These are phyloP conservation scores for Thunnus thynnus DNA, from an alignment of 2,113 vertebrate genomes.

Conservation along the genomic window DNA sequence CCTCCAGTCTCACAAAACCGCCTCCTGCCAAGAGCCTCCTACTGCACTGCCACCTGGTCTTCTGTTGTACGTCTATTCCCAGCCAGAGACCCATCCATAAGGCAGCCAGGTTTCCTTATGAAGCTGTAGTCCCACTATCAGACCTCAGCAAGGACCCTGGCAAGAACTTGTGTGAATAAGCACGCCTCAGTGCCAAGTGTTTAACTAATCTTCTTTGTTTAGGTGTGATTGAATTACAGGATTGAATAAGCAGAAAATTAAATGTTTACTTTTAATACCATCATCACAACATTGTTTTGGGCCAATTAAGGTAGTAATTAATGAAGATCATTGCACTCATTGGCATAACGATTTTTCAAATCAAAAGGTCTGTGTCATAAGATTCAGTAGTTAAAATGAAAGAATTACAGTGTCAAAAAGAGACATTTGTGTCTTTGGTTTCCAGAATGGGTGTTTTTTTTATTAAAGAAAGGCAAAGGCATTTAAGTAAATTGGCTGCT, in stretches of 20 bases:
- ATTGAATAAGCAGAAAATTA: constrained; percentile 52
- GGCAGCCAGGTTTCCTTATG: constrained; percentile 60
- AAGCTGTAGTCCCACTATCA: constrained; percentile 54
- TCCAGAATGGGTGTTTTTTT: constrained; percentile 23
- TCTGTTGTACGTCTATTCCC: constrained; percentile 63
- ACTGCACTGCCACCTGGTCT: constrained; percentile 77
- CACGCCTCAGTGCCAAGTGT: constrained; percentile 45
- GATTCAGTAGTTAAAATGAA: constrained; percentile 8
- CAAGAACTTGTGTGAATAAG: constrained; percentile 48
- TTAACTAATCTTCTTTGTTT: constrained; percentile 64
- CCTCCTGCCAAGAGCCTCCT: constrained; percentile 75
- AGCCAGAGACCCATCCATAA: constrained; percentile 60
- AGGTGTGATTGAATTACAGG: constrained; percentile 61
- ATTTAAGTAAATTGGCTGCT: constrained; percentile 41
- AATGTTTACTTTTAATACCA: constrained; percentile 32
- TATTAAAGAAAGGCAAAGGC: constrained; percentile 33
- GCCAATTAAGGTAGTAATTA: constrained; percentile 25
- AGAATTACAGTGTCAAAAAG: not conserved
- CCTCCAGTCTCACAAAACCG: constrained; percentile 64
- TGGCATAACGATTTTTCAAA: not conserved
- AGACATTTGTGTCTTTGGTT: constrained; percentile 6
- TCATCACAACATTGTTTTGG: constrained; percentile 8
- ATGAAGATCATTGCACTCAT: not conserved
- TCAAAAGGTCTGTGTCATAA: not conserved
- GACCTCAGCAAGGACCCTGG: constrained; percentile 64